Percentiles rank a stretch among this genome's conserved stretches.
Evolutionary conservation across 2,113 vertebrate species (phyloP).

Genomic region (Scomber colias): DNA sequence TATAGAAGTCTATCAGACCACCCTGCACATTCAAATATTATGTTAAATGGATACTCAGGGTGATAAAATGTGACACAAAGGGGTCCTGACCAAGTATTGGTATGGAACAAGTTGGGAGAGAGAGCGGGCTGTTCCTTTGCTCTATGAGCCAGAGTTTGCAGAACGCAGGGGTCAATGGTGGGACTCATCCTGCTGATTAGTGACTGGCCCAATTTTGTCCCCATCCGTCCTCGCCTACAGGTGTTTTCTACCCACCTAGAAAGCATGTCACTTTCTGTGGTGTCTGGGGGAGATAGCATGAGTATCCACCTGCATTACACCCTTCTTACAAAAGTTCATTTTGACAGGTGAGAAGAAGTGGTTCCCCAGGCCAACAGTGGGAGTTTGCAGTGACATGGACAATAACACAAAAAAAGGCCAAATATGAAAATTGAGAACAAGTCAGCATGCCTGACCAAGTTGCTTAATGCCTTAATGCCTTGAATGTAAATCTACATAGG

Average conservation of each 20-base stretch:
- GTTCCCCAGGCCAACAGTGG: slow-evolving; percentile 31
- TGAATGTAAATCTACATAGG: not conserved
- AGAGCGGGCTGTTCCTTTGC: too few species aligned
- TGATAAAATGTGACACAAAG: too few species aligned
- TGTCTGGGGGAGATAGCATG: slow-evolving; percentile 16
- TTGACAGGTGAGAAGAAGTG: slow-evolving; percentile 62
- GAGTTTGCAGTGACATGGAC: slow-evolving; percentile 12
- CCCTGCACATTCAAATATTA: too few species aligned
- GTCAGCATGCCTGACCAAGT: not conserved
- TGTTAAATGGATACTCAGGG: too few species aligned
- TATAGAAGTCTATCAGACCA: too few species aligned
- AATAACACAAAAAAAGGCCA: not conserved
- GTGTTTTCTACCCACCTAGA: slow-evolving; percentile 22
- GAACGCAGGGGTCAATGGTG: not conserved
- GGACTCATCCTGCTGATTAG: slow-evolving; percentile 3
- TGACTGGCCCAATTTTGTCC: not conserved
- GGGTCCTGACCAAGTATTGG: too few species aligned
- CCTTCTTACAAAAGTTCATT: slow-evolving; percentile 17
- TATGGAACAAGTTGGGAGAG: too few species aligned
- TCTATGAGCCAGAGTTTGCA: too few species aligned
- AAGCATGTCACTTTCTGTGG: slow-evolving; percentile 29
- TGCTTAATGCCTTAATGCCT: not conserved
- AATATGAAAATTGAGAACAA: not conserved
- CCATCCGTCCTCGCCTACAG: not conserved
- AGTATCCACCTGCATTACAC: slow-evolving; percentile 47